Base-by-base conservation (phyloP, 1,140 invertebrate species). In the Geopemphigus sp. region DNA sequence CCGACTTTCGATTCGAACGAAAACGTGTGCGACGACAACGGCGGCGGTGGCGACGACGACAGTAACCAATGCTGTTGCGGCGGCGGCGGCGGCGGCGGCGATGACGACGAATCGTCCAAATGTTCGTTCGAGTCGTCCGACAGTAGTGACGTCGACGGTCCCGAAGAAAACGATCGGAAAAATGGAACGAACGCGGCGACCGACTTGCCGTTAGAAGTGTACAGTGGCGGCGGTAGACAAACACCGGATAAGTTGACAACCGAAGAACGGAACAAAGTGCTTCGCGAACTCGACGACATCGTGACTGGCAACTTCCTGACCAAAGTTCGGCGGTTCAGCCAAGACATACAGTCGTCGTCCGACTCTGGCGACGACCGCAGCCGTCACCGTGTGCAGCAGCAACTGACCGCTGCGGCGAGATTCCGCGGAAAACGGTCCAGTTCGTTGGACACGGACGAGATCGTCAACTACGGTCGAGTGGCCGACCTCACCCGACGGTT, bases 401-500 rank as follows among this genome's bases (percentile, higher is more conserved):
- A 39, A 11, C 22, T 59, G 10, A 29, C 59, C 14, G 72, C 56
- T 4, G 12, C 39, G n/a, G 1, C 57, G 0, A 78, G 54, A 47
- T 32, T 78, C 8, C 39, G 56, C 8, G 24, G 22, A 22, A 78
- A 78, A 63, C 74, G 74, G 11, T 74, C 72, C 19, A 78, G 74
- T 50, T 78, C 74, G 5, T 19, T 78, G 32, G 56, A 61, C 19
- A 78, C 74, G 10, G 74, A 78, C 5, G 74, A 78, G 10, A 78
- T 78, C 1, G 74, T 72, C 12, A 80, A 89, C 0, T 88, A 88
- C 84, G 84, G 89, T 82, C 82, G 88, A 85, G 90, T 91, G 1
- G 89, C 89, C 64, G 88, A 88, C 17, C 83, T 91, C 63, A 88
- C 89, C 2, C 88, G 88, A 82, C 88, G 89, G 82, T 91, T 90